A percentile compares a stretch with the other conserved stretches of the same genome.
phyloP scores from a whole-genome alignment of 2,113 vertebrate genomes.

The Apus apus region DNA sequence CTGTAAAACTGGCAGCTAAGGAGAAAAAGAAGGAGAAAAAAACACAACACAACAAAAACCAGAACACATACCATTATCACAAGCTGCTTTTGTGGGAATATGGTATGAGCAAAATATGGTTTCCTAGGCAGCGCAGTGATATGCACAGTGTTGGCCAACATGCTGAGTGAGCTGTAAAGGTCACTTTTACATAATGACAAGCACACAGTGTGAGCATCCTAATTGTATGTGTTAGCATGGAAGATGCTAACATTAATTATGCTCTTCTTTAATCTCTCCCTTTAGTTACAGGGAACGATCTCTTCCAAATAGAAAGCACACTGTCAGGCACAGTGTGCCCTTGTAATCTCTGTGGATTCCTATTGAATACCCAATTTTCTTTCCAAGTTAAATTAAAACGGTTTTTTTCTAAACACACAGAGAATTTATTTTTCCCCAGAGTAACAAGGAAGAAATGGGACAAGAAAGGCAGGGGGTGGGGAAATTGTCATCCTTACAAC shows the following conservation, averaged over 20 bases:
- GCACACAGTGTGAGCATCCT: neutral
- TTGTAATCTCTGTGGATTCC: slow-evolving; percentile 2
- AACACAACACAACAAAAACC: neutral
- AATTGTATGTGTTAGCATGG: slow-evolving; percentile 25
- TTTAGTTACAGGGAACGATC: slow-evolving; percentile 29
- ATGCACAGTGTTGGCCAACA: neutral
- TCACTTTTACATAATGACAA: slow-evolving; percentile 37
- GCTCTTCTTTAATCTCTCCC: slow-evolving; percentile 20
- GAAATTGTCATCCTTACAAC: neutral
- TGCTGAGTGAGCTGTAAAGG: slow-evolving; percentile 46
- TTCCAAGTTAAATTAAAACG: slow-evolving; percentile 33
- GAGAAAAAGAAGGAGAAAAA: neutral
- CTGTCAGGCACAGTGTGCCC: neutral
- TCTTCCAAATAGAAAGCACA: neutral
- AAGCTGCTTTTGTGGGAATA: neutral
- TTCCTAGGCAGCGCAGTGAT: slow-evolving; percentile 44
- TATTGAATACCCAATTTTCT: neutral
- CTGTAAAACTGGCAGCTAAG: neutral
- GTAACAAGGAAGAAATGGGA: neutral
- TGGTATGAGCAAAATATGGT: neutral
- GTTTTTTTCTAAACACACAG: neutral
- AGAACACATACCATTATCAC: neutral
- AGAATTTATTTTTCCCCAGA: neutral
- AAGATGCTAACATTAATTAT: slow-evolving; percentile 48
- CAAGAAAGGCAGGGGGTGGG: neutral